Base-by-base conservation (phyloP, 2,113 vertebrate species). In the Catharus bicknelli region DNA sequence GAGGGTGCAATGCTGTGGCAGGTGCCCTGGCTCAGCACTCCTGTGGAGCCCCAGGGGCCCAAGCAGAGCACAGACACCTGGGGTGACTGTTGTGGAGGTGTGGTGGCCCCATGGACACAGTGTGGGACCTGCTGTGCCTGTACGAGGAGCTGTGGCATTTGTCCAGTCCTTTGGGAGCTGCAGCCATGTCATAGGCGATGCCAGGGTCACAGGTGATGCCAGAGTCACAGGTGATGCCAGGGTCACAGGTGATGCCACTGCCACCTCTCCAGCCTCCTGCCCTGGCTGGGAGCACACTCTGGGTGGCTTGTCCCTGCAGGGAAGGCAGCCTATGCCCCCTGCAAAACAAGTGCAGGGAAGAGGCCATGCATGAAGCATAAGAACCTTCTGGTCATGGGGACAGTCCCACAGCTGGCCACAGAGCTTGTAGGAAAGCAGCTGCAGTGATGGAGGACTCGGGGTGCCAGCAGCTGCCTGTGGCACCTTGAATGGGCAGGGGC, bases 41-140 rank as follows among this genome's bases (percentile, higher is more conserved):
- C 61, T 19, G 48, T 2, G 1, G 48, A 55, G 21, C 36, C 59
- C 5, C 17, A 8, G 0, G 0, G 58, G 8, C 17, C 53, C 0
- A 3, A 38, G 81, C 30, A 29, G 61, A 38, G 61, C 72, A 10
- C 3, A 2, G 48, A 15, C 13, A 32, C 54, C 38, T 16, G 50
- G 7, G 27, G 15, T 1, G 10, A 11, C 40, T 11, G 9, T 1
- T 9, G 23, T 8, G 42, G 36, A 21, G 61, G 32, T 2, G 19
- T 77, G 3, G 1, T 38, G n/a, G 40, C 38, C 17, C n/a, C 8
- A 2, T 0, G 5, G 57, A 8, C 26, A 18, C 38, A 2, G 17
- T 4, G 0, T 7, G 2, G 53, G 30, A 72, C 47, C 26, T n/a
- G 54, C 27, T 7, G 15, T 43, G 68, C 36, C 57, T n/a, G 42